Base-by-base conservation (phyloP, 2,113 vertebrate species). In the Trematomus loennbergii region DNA sequence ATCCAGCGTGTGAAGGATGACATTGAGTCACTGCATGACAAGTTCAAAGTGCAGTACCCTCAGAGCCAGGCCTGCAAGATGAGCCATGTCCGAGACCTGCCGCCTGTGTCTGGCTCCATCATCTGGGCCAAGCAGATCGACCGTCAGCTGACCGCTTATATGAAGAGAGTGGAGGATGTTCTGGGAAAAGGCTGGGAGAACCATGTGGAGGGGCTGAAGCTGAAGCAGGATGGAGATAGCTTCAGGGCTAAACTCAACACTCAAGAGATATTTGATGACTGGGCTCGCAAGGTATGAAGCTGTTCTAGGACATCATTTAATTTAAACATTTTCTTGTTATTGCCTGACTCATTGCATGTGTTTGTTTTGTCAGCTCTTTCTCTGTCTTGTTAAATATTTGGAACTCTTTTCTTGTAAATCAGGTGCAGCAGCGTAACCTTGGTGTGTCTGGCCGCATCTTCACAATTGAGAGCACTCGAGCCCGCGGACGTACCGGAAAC, bases 61-160 rank as follows among this genome's bases (percentile, higher is more conserved):
- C 98, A 99, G 90, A 99, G 98, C 65, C 98, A 99, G 54, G 97
- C 98, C 0, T 99, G 98, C 55, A 99, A 99, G 92, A 99, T 99
- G 98, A 99, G 98, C 87, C 98, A 99, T 0, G 98, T 99, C 36
- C 95, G 98, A 0, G 98, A 99, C 87, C 88, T 99, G 79, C 98
- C 98, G 0, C 98, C 98, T 0, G 97, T 99, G 49, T 99, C 98
- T 0, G 98, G 98, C 16, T 99, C 98, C 57, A 99, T 99, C 69
- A 99, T 99, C 90, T 99, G 98, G 98, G 98, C 98, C 5, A 99
- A 99, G 84, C 98, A 99, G 94, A 99, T 99, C 2, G 98, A 99
- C 81, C 94, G 98, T 3, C 98, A 99, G 91, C 95, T 99, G 67
- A 99, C 98, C 0, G 98, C 98, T 3, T 99, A 99, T 85, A 99